Conservation (phyloP, 2,888 invertebrate genomes). For the Agrotis ipsilon region DNA sequence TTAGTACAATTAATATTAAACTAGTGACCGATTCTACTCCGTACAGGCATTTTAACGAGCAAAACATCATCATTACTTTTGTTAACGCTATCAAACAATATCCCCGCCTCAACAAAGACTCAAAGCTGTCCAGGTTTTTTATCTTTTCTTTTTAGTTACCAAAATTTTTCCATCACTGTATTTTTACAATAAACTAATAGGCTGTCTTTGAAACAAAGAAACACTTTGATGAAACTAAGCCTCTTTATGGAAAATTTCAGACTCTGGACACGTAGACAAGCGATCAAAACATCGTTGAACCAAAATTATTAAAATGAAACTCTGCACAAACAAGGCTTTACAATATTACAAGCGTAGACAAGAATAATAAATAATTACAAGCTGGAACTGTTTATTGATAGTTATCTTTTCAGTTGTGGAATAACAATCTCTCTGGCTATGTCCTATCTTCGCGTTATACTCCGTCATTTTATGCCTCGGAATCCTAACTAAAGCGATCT, state of each 20-base stretch:
- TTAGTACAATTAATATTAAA: not conserved
- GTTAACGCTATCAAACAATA: no score
- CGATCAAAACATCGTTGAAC: not conserved
- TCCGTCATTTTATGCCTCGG: not conserved
- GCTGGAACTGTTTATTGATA: conserved; percentile 12
- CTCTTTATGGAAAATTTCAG: conserved; percentile 11
- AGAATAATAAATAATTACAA: conserved; percentile 5
- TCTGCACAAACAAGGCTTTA: not conserved
- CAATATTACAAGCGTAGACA: conserved; percentile 14
- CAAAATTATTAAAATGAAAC: conserved; percentile 11
- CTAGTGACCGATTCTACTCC: no score
- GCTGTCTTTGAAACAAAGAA: not conserved
- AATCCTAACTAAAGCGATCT: not conserved
- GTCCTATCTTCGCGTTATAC: not conserved
- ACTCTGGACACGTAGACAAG: not conserved
- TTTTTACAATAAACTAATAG: not conserved
- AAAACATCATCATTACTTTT: no score
- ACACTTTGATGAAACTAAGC: not conserved
- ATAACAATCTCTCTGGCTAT: not conserved
- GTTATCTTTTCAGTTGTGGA: conserved; percentile 6
- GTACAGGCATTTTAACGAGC: no score
- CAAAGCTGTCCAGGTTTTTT: no score
- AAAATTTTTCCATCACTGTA: not conserved
- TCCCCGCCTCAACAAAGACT: no score
- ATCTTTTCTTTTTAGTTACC: not conserved